phyloP scores from a whole-genome alignment of 1,140 invertebrate species.

The Ericerus pela region DNA sequence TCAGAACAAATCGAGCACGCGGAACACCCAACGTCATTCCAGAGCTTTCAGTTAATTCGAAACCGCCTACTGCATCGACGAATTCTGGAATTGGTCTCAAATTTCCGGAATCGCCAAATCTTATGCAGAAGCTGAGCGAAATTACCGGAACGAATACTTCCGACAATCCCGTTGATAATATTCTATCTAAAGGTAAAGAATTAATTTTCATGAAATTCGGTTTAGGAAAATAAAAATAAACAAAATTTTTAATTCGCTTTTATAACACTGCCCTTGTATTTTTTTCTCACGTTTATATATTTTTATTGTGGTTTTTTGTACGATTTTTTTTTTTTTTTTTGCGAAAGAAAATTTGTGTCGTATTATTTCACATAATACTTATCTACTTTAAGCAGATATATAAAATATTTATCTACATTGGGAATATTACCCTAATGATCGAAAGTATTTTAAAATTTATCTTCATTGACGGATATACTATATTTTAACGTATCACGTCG shows the following conservation, averaged over 20 bases:
- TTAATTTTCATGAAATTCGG: constrained; percentile 83
- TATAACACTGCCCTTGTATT: background rate
- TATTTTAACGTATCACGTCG: no score
- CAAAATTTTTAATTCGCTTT: background rate
- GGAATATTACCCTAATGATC: background rate
- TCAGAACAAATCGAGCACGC: constrained; percentile 20
- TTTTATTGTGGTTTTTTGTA: background rate
- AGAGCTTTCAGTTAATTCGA: constrained; percentile 26
- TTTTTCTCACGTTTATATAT: constrained; percentile 9
- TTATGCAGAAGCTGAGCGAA: constrained; percentile 68
- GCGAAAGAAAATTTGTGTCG: background rate
- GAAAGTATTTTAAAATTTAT: background rate
- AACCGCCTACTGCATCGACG: constrained; percentile 17
- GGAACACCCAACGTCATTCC: constrained; percentile 29
- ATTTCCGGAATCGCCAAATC: constrained; percentile 38
- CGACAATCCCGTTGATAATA: constrained; percentile 38
- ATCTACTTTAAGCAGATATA: background rate
- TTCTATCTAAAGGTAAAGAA: constrained; percentile 77
- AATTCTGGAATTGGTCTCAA: constrained; percentile 5
- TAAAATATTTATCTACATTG: background rate
- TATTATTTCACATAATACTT: background rate
- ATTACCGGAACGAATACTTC: constrained; percentile 50
- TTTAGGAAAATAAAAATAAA: constrained; percentile 59
- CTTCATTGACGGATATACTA: no score
- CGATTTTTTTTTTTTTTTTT: background rate